These are phyloP conservation scores for Spicauda simplicius DNA, from an alignment of 2,888 invertebrate genomes.

Conservation along the genomic window DNA sequence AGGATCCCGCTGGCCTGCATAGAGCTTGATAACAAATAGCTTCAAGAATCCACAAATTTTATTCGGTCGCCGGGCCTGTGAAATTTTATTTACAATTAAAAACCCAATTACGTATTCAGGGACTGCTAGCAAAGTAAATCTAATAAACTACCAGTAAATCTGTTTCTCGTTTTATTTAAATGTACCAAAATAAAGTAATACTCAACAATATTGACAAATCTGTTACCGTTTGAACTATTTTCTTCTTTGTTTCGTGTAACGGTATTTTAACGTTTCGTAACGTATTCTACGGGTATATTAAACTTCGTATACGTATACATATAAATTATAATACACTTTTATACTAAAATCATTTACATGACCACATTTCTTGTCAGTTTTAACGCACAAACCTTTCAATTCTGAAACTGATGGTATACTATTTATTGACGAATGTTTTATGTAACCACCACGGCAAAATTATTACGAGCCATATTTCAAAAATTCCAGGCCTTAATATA, in stretches of 20 bases:
- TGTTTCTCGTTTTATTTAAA: neutral
- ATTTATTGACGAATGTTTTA: too few species aligned
- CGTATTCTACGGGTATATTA: too few species aligned
- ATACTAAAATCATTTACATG: too few species aligned
- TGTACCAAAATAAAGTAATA: neutral
- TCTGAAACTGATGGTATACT: too few species aligned
- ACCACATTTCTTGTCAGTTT: too few species aligned
- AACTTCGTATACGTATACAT: too few species aligned
- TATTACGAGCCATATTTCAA: too few species aligned
- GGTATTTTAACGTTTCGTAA: too few species aligned
- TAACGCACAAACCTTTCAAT: too few species aligned
- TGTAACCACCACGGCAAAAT: too few species aligned
- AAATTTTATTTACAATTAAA: conserved; percentile 16
- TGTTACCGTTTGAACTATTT: neutral
- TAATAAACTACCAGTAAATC: conserved; percentile 3
- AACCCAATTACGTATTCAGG: conserved; percentile 2
- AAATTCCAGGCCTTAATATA: too few species aligned
- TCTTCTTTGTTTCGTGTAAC: neutral
- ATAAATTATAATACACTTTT: too few species aligned
- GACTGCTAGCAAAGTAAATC: neutral
- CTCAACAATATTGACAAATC: neutral
- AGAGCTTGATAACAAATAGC: conserved; percentile 40
- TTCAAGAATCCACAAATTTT: conserved; percentile 54
- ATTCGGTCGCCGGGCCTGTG: conserved; percentile 43
- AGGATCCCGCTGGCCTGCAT: conserved; percentile 39